These are phyloP conservation scores for Meriones psammophilus DNA, from an alignment of 2,797 vertebrate genomes.

Conservation along the genomic window DNA sequence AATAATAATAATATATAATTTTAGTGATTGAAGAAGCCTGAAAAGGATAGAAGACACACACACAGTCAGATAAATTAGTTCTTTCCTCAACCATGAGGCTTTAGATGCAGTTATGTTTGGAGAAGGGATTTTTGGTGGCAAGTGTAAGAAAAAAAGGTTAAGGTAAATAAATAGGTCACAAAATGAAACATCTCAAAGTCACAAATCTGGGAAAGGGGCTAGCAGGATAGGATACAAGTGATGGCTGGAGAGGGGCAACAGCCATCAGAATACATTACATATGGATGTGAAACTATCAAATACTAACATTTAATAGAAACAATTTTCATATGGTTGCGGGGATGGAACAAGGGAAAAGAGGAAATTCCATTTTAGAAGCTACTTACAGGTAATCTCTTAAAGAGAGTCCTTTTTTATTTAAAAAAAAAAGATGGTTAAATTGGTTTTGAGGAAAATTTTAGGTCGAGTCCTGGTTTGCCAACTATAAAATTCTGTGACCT, in stretches of 20 bases:
- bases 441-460: background rate
- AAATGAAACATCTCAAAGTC: background rate
- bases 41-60: background rate
- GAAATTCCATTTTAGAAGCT: background rate
- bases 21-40: background rate
- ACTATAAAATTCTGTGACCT: background rate
- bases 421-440: background rate
- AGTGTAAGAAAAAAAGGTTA: background rate
- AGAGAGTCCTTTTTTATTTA: background rate
- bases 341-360: conserved; percentile 10
- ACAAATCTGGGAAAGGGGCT: background rate
- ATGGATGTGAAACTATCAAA: background rate
- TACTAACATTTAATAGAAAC: background rate
- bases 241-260: background rate
- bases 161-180: background rate
- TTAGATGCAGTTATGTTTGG: background rate
- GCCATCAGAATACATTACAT: background rate
- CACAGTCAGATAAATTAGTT: background rate
- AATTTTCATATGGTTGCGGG: too few species aligned
- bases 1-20: conserved; percentile 30
- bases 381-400: background rate
- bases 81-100: background rate
- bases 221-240: background rate
- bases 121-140: background rate
- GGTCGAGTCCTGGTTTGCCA: background rate